phyloP scores from a whole-genome alignment of 2,113 vertebrate species.

The Pelvicachromis taeniatus region DNA sequence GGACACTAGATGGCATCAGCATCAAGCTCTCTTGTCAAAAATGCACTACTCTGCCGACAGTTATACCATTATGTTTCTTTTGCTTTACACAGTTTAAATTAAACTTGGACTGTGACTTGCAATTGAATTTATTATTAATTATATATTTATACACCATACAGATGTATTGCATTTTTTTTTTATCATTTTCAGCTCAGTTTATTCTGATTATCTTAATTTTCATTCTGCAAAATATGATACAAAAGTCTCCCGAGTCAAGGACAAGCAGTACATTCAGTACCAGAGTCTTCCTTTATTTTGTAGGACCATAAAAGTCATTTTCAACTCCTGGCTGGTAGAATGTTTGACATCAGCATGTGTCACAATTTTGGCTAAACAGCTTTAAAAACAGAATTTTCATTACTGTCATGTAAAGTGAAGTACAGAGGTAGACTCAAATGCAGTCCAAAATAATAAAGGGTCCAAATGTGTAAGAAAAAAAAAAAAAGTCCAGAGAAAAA shows the following conservation, averaged over 20 bases:
- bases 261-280: neutral
- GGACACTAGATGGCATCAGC: neutral
- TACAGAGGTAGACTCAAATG: too few species aligned
- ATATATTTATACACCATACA: too few species aligned
- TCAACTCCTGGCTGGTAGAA: neutral
- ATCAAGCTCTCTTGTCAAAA: neutral
- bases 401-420: too few species aligned
- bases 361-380: too few species aligned
- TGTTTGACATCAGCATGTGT: neutral
- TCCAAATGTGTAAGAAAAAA: too few species aligned
- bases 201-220: neutral
- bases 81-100: too few species aligned
- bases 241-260: neutral
- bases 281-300: neutral
- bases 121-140: neutral
- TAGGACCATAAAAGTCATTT: neutral
- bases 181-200: neutral
- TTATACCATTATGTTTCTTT: too few species aligned
- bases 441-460: too few species aligned
- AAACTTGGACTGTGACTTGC: neutral
- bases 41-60: too few species aligned
- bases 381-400: too few species aligned
- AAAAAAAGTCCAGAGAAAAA: too few species aligned
- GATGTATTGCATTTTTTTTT: neutral
- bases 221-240: conserved; percentile 1